Base-by-base conservation (phyloP, 2,797 vertebrate species). In the Cuculus canorus region DNA sequence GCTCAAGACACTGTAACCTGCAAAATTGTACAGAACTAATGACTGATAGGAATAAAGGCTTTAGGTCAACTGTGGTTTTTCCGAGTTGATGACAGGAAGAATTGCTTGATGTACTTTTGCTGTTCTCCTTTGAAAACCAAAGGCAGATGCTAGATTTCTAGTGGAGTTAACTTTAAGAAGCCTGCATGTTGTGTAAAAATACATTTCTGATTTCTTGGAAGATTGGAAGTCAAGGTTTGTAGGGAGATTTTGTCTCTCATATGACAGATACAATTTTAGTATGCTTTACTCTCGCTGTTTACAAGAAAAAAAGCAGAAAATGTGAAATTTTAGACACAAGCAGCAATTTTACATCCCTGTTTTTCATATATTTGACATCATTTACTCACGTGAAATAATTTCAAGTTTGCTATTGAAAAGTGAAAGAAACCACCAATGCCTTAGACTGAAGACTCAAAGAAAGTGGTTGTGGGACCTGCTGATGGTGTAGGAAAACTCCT, bases 261-360 rank as follows among this genome's bases (percentile, higher is more conserved):
- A 15, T 1, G 7, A 13, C 23, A 17, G 9, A 9, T 18, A 9
- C 0, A 1, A 23, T 68, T 91, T 86, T 60, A 35, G 35, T 48
- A 2, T 28, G 14, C 69, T 70, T 95, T 59, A 39, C 25, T 78
- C 10, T 85, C n/a, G 24, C 45, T 11, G 7, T 82, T 94, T 90
- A 72, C 37, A 60, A 45, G 35, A 60, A 60, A 81, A 81, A 81
- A 95, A 86, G 21, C 35, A 59, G 93, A 69, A 68, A 76, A 82
- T 24, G 57, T 28, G n/a, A 28, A n/a, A 45, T 78, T 73, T 82
- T 68, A 50, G 28, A 41, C 25, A 19, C 1, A 33, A 84, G 35
- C 23, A 65, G 47, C 13, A 57, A 43, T 71, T 91, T 79, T 76
- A 28, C 39, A 57, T 66, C 24, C 61, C 24, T 66, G 0, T 71